Evolutionary conservation across 2,888 invertebrate species (phyloP), one percentile per base, ranked within the genome.

Genomic region (Drosophila mettleri): DNA sequence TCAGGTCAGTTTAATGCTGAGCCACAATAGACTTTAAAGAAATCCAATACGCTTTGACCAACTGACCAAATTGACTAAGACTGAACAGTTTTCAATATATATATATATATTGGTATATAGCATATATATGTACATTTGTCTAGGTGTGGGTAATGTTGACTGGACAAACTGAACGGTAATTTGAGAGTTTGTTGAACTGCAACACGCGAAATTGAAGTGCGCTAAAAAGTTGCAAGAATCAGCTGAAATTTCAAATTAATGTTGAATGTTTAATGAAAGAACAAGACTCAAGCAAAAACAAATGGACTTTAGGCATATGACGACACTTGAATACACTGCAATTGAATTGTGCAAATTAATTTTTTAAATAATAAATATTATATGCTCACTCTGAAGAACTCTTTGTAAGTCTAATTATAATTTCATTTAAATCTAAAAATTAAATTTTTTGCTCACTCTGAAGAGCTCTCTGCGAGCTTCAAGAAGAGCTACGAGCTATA

Each of bases 131-230:
- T 33, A 43, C 12, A 16, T 16, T 14, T 12, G 16, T n/a, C 31
- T 9, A 51, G 2, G 20, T 22, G 16, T 16, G 34, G 20, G 18
- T 54, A 59, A 12, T 58, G 82, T 68, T 74, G 74, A 78, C 41
- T 66, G 49, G 36, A 48, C 60, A 36, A 43, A 54, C 41, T 62
- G 48, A 51, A 55, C 46, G 45, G 80, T 59, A 81, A 79, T 81
- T 61, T 55, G 86, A 87, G 80, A 87, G 88, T 83, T 83, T 87
- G 79, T 87, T 83, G 82, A 83, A 87, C 82, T 85, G 85, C 64
- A 60, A 63, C 46, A 69, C 46, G 53, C 52, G 60, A 74, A 69
- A 60, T 60, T 12, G 36, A 52, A 71, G 51, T 54, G 46, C 49
- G 55, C 38, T 10, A 46, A 51, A 52, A 74, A 70, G 64, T 58